Conservation (phyloP, 1,140 invertebrate species). For the Colletes gigas region DNA sequence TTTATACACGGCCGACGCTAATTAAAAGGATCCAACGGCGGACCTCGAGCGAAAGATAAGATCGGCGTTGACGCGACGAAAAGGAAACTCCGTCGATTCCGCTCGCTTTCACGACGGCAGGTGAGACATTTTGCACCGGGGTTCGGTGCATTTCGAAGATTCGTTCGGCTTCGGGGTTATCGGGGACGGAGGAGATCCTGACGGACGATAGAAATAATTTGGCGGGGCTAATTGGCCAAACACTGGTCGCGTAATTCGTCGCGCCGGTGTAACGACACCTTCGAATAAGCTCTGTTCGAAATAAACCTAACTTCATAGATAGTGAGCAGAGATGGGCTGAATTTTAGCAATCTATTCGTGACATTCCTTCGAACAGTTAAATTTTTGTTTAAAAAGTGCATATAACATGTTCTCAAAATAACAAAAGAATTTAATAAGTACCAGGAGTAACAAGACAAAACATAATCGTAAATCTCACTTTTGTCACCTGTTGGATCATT, state of each 20-base stretch:
- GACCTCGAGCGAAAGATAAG: slow-evolving; percentile 69
- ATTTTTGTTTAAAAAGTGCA: too few relatives aligned
- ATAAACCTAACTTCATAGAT: too few relatives aligned
- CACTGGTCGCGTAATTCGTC: background rate
- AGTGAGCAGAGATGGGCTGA: too few relatives aligned
- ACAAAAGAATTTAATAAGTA: too few relatives aligned
- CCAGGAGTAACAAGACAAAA: too few relatives aligned
- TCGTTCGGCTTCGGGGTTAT: slow-evolving; percentile 3
- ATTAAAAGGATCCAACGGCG: slow-evolving; percentile 77
- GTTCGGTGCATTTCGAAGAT: slow-evolving; percentile 12
- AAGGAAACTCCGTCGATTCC: slow-evolving; percentile 66
- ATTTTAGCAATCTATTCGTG: too few relatives aligned
- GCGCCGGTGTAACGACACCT: background rate
- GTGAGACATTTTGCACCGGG: slow-evolving; percentile 64
- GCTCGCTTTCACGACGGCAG: slow-evolving; percentile 55
- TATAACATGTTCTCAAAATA: too few relatives aligned
- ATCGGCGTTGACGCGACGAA: slow-evolving; percentile 74
- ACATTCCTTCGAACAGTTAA: too few relatives aligned
- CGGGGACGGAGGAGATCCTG: background rate
- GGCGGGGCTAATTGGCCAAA: background rate
- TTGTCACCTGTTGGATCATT: too few relatives aligned
- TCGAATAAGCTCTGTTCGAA: too few relatives aligned
- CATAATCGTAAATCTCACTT: too few relatives aligned
- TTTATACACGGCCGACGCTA: slow-evolving; percentile 65
- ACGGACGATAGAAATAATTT: slow-evolving; percentile 5